Percentiles rank a stretch among this genome's conserved stretches.
phyloP scores from a whole-genome alignment of 2,888 invertebrate genomes.

The Xestia sexstrigata region DNA sequence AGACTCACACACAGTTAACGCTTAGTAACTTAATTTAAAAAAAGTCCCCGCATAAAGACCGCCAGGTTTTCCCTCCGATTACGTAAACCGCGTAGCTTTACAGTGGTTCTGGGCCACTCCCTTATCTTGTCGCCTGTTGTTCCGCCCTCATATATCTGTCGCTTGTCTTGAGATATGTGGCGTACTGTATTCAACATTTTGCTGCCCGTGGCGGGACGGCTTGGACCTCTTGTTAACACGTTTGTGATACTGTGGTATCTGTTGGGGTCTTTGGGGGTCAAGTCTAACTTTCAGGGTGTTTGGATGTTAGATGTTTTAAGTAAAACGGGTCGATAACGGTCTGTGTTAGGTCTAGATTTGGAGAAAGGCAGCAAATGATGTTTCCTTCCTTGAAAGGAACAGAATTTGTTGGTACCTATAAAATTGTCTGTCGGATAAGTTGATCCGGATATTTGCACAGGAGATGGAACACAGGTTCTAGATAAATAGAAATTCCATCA shows the following conservation, averaged over 20 bases:
- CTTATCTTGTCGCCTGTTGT: constrained; percentile 70
- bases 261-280: constrained; percentile 25
- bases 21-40: neutral
- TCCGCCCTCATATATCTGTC: constrained; percentile 76
- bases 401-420: neutral
- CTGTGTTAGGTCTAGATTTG: constrained; percentile 6
- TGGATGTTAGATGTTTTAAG: constrained; percentile 2
- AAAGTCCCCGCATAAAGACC: neutral
- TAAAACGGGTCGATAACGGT: constrained; percentile 37
- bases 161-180: constrained; percentile 57
- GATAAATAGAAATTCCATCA: neutral
- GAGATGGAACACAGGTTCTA: neutral
- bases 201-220: constrained; percentile 42
- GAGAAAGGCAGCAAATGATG: neutral
- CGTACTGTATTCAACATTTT: constrained; percentile 57
- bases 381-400: neutral
- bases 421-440: neutral
- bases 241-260: constrained; percentile 41
- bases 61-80: constrained; percentile 42
- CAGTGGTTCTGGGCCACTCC: constrained; percentile 65
- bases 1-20: neutral
- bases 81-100: constrained; percentile 39
- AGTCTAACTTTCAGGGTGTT: constrained; percentile 14
- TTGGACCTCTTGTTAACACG: constrained; percentile 54
- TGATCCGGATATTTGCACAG: neutral